Base-by-base conservation (phyloP, 2,888 invertebrate species). In the Gibbula magus region DNA sequence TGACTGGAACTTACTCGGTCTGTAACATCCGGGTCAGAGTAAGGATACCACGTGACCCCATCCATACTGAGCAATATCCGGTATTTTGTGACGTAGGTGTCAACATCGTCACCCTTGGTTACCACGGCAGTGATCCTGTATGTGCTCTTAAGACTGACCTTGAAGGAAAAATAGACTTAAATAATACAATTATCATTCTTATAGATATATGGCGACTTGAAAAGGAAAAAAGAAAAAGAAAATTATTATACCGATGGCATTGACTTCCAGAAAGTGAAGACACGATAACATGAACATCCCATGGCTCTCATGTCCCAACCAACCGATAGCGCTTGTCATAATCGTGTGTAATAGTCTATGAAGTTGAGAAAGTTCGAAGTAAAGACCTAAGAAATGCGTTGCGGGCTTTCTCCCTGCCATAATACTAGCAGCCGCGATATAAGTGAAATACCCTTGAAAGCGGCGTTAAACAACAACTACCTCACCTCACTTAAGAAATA, bases 1-100 rank as follows among this genome's bases (percentile, higher is more conserved):
- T n/a, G n/a, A n/a, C n/a, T n/a, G n/a, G 5, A 56, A 56, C 25
- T 75, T 75, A 75, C 75, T 54, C 54, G 53, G 10, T 75, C 75
- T 53, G 18, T 32, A 25, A 54, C 54, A 25, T 29, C 22, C 32
- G 75, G 25, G 32, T 75, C 75, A 0, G 18, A 29, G 32, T 75
- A 75, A 10, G 75, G 75, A 20, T 29, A 75, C 75, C 75, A 75
- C 20, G 25, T 54, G 22, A 67, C 25, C 5, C 52, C 67, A 32
- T 77, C 51, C 67, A 66, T 67, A 25, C 66, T 67, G 29, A 66
- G 29, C 16, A 77, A 66, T 13, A 77, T 45, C n/a, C 52, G 77
- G 51, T 66, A 77, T 32, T 25, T 25, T 1, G 22, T 77, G 67
- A 77, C 52, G 77, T 45, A 45, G 45, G 13, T 67, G 22, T 66